phyloP scores from a whole-genome alignment of 2,113 vertebrate genomes.

The Heterochromis multidens region DNA sequence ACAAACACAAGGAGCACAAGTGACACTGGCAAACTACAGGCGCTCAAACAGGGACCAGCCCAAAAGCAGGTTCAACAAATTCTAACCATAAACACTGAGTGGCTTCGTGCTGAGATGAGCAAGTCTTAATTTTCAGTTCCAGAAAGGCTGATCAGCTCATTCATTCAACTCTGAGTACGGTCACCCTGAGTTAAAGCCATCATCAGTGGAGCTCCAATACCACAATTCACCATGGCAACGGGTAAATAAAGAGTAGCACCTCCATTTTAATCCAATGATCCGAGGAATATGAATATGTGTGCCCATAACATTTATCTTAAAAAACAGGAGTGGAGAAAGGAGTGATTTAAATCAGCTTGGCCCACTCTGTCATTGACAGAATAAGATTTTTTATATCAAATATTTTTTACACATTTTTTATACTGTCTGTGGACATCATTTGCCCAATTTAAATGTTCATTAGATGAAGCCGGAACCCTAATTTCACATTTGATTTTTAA shows the following conservation, averaged over 20 bases:
- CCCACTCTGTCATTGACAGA: neutral
- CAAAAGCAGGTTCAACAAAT: accelerated
- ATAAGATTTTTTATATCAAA: too few relatives aligned
- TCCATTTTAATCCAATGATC: neutral
- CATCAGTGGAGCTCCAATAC: neutral
- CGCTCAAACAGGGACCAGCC: neutral
- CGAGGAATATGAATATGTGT: neutral
- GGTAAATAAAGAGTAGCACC: neutral
- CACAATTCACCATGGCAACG: neutral
- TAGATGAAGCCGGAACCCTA: neutral
- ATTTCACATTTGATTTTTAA: neutral
- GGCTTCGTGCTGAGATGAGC: neutral
- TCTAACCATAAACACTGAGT: neutral
- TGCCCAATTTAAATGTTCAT: neutral
- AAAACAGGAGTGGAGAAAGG: neutral
- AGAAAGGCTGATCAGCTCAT: neutral
- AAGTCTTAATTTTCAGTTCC: accelerated
- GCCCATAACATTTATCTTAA: neutral
- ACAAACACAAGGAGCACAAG: neutral
- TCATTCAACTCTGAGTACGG: neutral
- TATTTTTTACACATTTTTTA: neutral
- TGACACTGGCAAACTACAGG: neutral
- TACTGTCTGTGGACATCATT: neutral
- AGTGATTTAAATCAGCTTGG: neutral
- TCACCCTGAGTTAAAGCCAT: neutral